Base-by-base conservation (phyloP, 2,113 vertebrate species). In the sheep (Ovis aries) region DNA sequence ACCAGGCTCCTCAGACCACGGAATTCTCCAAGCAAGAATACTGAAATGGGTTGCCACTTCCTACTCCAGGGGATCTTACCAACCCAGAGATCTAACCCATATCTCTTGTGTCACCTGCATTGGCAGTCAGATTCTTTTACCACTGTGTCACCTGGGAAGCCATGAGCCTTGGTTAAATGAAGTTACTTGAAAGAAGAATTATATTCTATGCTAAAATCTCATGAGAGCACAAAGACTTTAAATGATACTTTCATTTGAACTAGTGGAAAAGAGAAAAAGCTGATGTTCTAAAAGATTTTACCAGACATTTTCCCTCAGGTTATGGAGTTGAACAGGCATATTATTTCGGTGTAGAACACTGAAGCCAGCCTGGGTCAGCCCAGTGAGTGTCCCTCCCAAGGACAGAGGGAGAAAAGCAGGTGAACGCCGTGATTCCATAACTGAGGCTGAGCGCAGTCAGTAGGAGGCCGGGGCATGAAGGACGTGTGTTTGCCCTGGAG, bases 181-280 rank as follows among this genome's bases (percentile, higher is more conserved):
- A 90, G 13, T 64, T 89, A 43, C 60, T 86, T 48, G 62, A 53
- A 94, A 93, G n/a, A 82, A 50, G 12, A 88, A 95, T 96, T 84
- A 71, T n/a, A 48, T 94, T 59, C 57, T 96, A 50, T 92, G 71
- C 88, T 94, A 60, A 96, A 94, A 90, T 88, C n/a, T 84, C 94
- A 88, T 27, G 48, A 78, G 29, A 96, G 50, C 7, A 84, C 43
- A 91, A 92, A 92, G 31, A 7, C 45, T 94, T 94, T 86, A 92
- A 95, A 82, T 87, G 27, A 94, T 92, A 96, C 33, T 92, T 96
- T 91, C n/a, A 36, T 94, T 91, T 97, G 43, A 97, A 84, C 9
- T 40, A 36, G n/a, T 88, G 11, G 50, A 95, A 96, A 95, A 89
- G 19, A 89, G 60, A 95, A 86, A 40, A 89, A 7, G 14, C 8